Evolutionary conservation across 2,797 vertebrate species (phyloP), one percentile per base, ranked within the genome.

Genomic region (Acanthurus tractus): DNA sequence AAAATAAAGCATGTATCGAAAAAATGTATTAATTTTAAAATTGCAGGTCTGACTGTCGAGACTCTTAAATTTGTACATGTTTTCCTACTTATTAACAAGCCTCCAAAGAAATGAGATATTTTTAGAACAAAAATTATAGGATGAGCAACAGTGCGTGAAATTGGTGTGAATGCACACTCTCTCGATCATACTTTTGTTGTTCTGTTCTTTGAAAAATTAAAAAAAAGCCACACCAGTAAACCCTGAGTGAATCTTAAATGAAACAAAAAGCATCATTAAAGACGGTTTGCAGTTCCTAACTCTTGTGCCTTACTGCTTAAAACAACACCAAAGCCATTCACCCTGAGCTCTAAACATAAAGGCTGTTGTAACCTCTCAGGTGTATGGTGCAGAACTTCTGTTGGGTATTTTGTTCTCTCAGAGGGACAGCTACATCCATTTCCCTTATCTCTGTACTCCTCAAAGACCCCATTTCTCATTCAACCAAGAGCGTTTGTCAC

Each of bases 401-500:
- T 62, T 36, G 61, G 59, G 48, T 62, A 54, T 62, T 66, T 46
- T 48, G 15, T 8, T 29, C 18, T 66, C 50, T 63, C 17, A 14
- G 50, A 50, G 1, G 6, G 78, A 88, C 71, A 70, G 50, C 74
- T 59, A 48, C 83, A 88, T 89, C 71, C 73, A 80, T 86, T 86
- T 85, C 36, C 78, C 66, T 84, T 86, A 88, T 86, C 80, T 85
- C 22, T 49, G 17, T 66, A 36, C 71, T 63, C 45, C 49, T 86
- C 63, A 76, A 78, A 79, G 76, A 78, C 79, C 70, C 54, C 49
- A 78, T 91, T 91, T 75, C 76, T 89, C 71, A 91, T 88, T 83
- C 74, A 83, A 79, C 74, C 81, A 72, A 64, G 59, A 79, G 68
- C 20, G n/a, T 84, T 84, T 85, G 78, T 90, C 82, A 87, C 69